Evolutionary conservation across 2,797 vertebrate genomes (phyloP), one percentile per base, ranked within the genome.

Genomic region (Peromyscus nudipes): DNA sequence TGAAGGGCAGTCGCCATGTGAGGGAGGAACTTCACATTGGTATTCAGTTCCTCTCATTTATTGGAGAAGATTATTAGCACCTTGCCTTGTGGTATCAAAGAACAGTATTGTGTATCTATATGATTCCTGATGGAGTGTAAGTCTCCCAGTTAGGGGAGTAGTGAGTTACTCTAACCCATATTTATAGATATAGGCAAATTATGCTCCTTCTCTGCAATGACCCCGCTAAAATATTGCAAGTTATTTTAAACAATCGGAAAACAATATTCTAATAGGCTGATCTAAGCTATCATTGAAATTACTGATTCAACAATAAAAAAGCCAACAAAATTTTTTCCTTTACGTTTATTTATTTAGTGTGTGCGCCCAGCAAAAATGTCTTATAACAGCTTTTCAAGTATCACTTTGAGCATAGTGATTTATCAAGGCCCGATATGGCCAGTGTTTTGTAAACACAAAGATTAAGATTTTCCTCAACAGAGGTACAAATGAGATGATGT

Each of bases 391-490:
- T 83, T 93, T 60, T 17, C 11, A 87, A 90, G 75, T 31, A 82
- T 31, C 31, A 89, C 23, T 84, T 91, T 77, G 91, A 80, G 13
- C 31, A 37, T 40, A 43, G 52, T 76, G 52, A 46, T 82, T 95
- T 84, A 25, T 25, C 34, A 25, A 87, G 14, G 65, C 13, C 43
- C 21, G 91, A 17, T 92, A 23, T 57, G 6, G 69, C 1, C 52
- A 79, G n/a, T 1, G 27, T 34, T 92, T 94, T 89, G 55, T 89
- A 31, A 95, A 86, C 84, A 92, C 67, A 88, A 88, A 89, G 40
- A 55, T 94, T 85, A 73, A 92, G 49, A 37, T 67, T 19, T 75
- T 94, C 11, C 55, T 82, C 89, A 29, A 25, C 4, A n/a, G 60
- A 64, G 31, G 23, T 75, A 43, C 6, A 91, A 8, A 31, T 73